phyloP scores from a whole-genome alignment of 2,113 vertebrate species.

The Prochilodus magdalenae region DNA sequence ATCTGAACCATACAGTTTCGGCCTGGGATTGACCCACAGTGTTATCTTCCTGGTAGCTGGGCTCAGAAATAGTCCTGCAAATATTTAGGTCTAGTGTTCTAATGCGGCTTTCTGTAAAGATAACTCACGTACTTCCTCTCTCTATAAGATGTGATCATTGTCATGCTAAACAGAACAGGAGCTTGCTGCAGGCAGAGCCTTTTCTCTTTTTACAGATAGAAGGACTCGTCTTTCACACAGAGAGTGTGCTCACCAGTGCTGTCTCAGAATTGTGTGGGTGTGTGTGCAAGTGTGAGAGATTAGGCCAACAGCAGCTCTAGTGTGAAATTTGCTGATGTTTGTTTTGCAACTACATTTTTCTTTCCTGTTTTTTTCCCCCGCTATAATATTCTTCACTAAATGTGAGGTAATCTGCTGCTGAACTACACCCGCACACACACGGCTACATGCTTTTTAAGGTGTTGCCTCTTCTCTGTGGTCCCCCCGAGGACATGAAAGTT shows the following conservation, averaged over 20 bases:
- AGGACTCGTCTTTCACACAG: background rate
- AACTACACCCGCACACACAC: background rate
- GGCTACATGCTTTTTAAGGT: background rate
- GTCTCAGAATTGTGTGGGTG: background rate
- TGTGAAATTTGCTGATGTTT: conserved; percentile 3
- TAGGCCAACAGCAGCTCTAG: background rate
- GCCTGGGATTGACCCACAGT: too few relatives aligned
- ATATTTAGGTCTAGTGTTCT: background rate
- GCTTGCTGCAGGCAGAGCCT: background rate
- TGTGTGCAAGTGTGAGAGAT: background rate
- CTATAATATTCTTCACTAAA: background rate
- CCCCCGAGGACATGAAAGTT: conserved; percentile 1
- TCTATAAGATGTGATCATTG: background rate
- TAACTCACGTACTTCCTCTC: background rate
- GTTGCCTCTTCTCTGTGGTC: background rate
- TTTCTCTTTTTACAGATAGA: background rate
- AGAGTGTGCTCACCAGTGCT: background rate
- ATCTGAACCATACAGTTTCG: too few relatives aligned
- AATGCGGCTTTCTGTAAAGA: too few relatives aligned
- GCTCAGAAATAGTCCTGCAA: too few relatives aligned
- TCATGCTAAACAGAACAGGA: conserved; percentile 25
- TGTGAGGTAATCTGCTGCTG: background rate
- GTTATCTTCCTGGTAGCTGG: background rate
- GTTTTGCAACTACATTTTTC: background rate
- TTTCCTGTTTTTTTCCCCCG: background rate